Base-by-base conservation (phyloP, 2,888 invertebrate species). In the Cephus sareptanus region DNA sequence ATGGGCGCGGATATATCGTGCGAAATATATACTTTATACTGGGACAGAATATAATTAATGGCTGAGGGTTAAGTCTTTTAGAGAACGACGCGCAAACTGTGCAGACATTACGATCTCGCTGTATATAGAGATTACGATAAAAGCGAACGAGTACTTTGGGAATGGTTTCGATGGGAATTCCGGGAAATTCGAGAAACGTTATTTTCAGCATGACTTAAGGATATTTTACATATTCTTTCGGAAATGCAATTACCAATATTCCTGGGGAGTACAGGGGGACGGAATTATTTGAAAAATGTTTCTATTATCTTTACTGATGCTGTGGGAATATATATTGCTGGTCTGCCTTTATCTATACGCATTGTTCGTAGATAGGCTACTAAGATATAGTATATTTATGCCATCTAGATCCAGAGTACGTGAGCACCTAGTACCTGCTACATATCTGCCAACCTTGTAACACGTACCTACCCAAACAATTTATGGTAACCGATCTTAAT, bases 301-400 rank as follows among this genome's bases (percentile, higher is more conserved):
- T 56, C 56, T 23, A 23, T 9, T 56, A 56, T 23, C 23, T 56
- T 56, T 23, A 9, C 56, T 23, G 23, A 56, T 56, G 9, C 15
- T 23, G 9, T 23, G 56, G 56, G 56, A 56, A 56, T 56, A 23
- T 23, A 23, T 56, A 56, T 56, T 56, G 56, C 23, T 23, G 1
- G 56, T 56, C 56, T 34, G 71, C 31, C 71, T 78, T 78, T 75
- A 74, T 76, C 78, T 79, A 78, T 79, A 78, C 79, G 81, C 79
- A 81, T 82, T 80, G 76, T 78, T 74, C 79, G 77, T 40, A 77
- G 82, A 82, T 82, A 82, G 81, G 74, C 77, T 68, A 69, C 74
- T 56, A 71, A 81, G 82, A 81, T 83, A 80, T 80, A 35, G 76
- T 76, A 74, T 81, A 83, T 83, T 83, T 83, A 83, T 83, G 80